A percentile compares a stretch with the other conserved stretches of the same genome.
phyloP scores from a whole-genome alignment of 2,797 vertebrate species.

The Apodemus agrarius region DNA sequence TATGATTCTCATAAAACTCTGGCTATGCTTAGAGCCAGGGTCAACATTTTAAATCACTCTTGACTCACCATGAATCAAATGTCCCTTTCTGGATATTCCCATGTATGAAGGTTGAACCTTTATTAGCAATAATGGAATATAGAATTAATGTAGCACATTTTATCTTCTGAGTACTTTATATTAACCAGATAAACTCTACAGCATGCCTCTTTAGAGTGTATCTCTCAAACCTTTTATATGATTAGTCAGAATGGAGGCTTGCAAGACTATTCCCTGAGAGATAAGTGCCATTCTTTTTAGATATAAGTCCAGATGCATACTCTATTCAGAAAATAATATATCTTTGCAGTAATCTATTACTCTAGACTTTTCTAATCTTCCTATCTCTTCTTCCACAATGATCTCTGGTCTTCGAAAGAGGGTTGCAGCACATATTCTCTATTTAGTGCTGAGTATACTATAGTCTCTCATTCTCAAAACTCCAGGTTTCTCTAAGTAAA shows the following conservation, averaged over 20 bases:
- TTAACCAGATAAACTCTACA: conserved; percentile 42
- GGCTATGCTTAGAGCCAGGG: conserved; percentile 80
- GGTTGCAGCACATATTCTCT: not conserved
- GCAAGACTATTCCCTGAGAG: not conserved
- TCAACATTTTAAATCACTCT: conserved; percentile 83
- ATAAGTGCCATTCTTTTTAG: not conserved
- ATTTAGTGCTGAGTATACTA: not conserved
- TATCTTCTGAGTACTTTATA: conserved; percentile 38
- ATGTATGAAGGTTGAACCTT: conserved; percentile 77
- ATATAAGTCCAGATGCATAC: not conserved
- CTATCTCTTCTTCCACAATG: not conserved
- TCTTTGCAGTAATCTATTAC: too few relatives aligned
- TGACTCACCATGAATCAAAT: conserved; percentile 83
- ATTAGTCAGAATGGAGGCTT: not conserved
- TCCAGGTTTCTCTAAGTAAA: not conserved
- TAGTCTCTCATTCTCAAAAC: not conserved
- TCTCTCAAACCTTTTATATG: not conserved
- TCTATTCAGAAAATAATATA: not conserved
- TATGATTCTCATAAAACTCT: conserved; percentile 81
- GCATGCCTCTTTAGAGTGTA: not conserved
- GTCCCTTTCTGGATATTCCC: conserved; percentile 79
- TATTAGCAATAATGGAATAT: conserved; percentile 72
- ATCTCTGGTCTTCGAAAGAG: not conserved
- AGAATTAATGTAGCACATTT: conserved; percentile 62
- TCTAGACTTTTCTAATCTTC: not conserved